Evolutionary conservation across 2,113 vertebrate genomes (phyloP), one percentile per base, ranked within the genome.

Genomic region (Phylloscopus trochiloides): DNA sequence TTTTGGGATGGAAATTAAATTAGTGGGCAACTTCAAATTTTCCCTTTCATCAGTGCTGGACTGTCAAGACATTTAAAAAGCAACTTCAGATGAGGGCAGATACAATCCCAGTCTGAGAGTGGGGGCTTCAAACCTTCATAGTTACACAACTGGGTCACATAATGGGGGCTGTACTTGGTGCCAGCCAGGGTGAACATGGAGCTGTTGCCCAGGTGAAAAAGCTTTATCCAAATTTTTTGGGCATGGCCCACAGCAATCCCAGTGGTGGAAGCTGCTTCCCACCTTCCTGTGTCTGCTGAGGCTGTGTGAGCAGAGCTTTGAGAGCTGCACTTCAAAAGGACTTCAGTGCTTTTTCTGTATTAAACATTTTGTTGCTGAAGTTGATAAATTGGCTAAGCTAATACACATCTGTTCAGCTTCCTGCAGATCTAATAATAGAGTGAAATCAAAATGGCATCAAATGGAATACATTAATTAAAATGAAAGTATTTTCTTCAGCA

Each of bases 401-500:
- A 51, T 48, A 42, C 59, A 42, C 83, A 92, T 92, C 93, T 95
- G 89, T 24, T 91, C 67, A 34, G 1, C 83, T 86, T 96, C 75
- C 88, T 86, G 54, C 70, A 8, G 73, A 17, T 78, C 75, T 94
- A 88, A 76, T 80, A 92, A 88, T 14, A 95, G 91, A 76, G 32
- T 22, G 79, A 80, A 88, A 88, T 94, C 51, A 80, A 94, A 94
- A 84, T 70, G 86, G 66, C 40, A 91, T 78, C 0, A 0, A 90
- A 83, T 76, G 76, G 72, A 71, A 74, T 74, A 38, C 47, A 80
- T 91, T 70, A 73, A 91, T 92, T 95, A 80, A 76, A 86, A 86
- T 70, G 59, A 54, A 96, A 86, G 68, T 58, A 26, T 47, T 92
- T 94, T 90, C 77, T 62, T 26, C 31, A 12, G 63, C 4, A 43